Conservation (phyloP, 2,113 vertebrate species). For the Meriones unguiculatus region DNA sequence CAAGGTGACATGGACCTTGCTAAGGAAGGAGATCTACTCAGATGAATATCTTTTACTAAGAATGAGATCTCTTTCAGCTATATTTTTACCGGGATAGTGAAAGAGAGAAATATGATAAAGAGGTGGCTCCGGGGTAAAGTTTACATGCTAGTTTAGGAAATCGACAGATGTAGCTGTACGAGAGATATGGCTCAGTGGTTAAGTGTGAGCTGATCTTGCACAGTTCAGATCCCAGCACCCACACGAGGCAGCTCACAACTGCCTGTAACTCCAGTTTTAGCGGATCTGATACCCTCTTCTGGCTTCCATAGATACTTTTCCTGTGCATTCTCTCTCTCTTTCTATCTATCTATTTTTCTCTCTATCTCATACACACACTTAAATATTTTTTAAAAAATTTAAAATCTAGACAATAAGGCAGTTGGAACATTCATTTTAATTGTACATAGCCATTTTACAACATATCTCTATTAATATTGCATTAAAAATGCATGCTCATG, state of each 20-base stretch:
- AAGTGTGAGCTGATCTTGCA: neutral
- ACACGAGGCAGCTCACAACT: no score
- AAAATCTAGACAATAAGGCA: neutral
- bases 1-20: conserved; percentile 25
- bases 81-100: neutral
- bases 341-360: neutral
- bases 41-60: neutral
- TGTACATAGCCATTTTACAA: neutral
- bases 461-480: neutral
- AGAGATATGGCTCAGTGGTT: neutral
- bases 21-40: neutral
- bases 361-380: neutral
- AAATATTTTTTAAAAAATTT: neutral
- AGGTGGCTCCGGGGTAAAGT: neutral
- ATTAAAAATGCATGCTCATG: neutral
- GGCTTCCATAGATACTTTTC: neutral
- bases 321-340: neutral
- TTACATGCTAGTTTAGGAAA: neutral
- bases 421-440: neutral
- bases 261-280: neutral
- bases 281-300: neutral
- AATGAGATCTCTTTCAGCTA: neutral
- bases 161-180: neutral
- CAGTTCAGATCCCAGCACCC: neutral
- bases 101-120: neutral